phyloP scores from a whole-genome alignment of 2,113 vertebrate genomes.

The Dromiciops gliroides region DNA sequence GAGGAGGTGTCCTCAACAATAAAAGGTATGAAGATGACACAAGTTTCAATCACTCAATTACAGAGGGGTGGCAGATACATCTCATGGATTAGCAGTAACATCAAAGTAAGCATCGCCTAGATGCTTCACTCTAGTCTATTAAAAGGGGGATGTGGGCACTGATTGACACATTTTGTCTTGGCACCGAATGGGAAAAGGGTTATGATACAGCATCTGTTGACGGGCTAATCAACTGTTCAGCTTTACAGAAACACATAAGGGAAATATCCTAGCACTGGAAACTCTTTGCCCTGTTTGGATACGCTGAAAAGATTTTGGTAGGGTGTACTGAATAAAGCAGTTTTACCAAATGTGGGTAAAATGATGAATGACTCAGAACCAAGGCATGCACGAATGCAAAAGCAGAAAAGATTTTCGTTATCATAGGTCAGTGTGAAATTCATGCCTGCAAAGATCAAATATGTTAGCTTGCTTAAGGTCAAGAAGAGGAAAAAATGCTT shows the following conservation, averaged over 20 bases:
- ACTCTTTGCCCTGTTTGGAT: constrained; percentile 20
- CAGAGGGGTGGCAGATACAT: not conserved
- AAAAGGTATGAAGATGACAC: not conserved
- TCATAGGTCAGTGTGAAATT: constrained; percentile 18
- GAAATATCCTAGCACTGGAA: constrained; percentile 43
- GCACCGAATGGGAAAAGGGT: constrained; percentile 22
- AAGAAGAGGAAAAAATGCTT: constrained; percentile 50
- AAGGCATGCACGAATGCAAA: constrained; percentile 44
- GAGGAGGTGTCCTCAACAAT: constrained; percentile 4
- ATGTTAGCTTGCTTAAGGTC: constrained; percentile 38
- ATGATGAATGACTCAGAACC: constrained; percentile 40
- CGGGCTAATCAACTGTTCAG: constrained; percentile 35
- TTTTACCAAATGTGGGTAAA: constrained; percentile 53
- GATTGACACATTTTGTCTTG: constrained; percentile 37
- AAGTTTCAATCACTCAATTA: constrained; percentile 30
- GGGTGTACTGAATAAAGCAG: constrained; percentile 7
- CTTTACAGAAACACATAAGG: constrained; percentile 49
- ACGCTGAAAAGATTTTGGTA: constrained; percentile 44
- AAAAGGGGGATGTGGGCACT: constrained; percentile 7
- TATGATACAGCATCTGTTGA: constrained; percentile 14
- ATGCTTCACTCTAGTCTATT: not conserved
- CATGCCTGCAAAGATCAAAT: constrained; percentile 20
- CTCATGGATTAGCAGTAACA: not conserved
- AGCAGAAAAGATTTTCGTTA: not conserved
- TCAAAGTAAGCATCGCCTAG: constrained; percentile 22